phyloP scores from a whole-genome alignment of 2,797 vertebrate species.

The Mormyrops boulengeri region DNA sequence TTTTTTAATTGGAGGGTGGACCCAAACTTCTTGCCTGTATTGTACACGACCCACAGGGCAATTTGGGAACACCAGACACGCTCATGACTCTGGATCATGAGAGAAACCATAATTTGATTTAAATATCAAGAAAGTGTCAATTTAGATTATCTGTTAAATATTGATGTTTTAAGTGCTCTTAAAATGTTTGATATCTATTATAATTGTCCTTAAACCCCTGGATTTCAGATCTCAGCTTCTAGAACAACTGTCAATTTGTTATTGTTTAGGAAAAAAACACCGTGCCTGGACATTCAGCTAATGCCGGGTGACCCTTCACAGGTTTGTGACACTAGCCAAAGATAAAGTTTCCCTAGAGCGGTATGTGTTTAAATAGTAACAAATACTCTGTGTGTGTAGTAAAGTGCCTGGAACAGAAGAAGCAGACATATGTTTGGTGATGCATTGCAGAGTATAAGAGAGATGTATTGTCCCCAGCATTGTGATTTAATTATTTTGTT shows the following conservation, averaged over 20 bases:
- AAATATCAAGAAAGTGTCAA: background rate
- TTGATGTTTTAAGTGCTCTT: background rate
- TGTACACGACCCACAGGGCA: background rate
- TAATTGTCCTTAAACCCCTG: background rate
- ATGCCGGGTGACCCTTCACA: background rate
- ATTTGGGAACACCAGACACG: background rate
- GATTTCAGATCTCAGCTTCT: background rate
- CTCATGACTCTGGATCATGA: background rate
- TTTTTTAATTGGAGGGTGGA: no score
- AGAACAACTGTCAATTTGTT: background rate
- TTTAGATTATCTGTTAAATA: background rate
- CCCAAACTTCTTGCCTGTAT: no score
- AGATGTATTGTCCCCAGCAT: background rate
- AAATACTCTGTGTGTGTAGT: background rate
- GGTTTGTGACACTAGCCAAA: background rate
- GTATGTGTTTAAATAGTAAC: background rate
- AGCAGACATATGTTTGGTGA: background rate
- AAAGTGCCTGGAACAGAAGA: background rate
- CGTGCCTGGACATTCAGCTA: background rate
- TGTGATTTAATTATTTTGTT: background rate
- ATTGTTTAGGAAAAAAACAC: background rate
- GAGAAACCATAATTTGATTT: background rate
- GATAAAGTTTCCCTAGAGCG: background rate
- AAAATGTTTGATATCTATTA: background rate
- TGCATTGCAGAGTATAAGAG: background rate